Percentiles rank a stretch among this genome's conserved stretches.
phyloP scores from a whole-genome alignment of 2,113 vertebrate species.

The Melanotaenia duboulayi region DNA sequence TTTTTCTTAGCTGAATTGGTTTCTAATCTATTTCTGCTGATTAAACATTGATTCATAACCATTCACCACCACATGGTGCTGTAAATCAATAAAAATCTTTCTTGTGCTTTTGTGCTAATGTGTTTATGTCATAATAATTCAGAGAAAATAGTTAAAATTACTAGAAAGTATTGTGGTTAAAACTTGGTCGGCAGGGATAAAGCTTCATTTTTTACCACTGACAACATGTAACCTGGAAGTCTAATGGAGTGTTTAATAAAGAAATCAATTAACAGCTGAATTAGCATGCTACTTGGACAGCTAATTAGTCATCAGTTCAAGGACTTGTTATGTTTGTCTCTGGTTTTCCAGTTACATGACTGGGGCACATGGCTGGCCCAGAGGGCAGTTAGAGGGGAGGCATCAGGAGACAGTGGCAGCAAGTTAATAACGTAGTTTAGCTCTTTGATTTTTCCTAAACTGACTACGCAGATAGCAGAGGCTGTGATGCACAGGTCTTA shows the following conservation, averaged over 20 bases:
- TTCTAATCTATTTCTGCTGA: no score
- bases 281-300: not conserved
- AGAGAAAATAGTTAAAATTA: no score
- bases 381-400: not conserved
- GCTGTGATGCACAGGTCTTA: no score
- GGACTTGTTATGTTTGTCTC: not conserved
- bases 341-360: not conserved
- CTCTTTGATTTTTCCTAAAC: no score
- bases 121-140: no score
- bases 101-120: no score
- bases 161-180: not conserved
- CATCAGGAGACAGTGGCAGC: not conserved
- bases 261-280: slow-evolving; percentile 2
- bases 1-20: no score
- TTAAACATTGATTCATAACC: no score
- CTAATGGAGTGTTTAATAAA: not conserved
- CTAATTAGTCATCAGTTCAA: slow-evolving; percentile 5
- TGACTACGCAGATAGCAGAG: no score
- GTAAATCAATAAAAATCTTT: no score
- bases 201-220: not conserved
- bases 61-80: no score
- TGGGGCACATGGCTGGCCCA: not conserved
- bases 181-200: not conserved
- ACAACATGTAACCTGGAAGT: not conserved
- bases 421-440: no score